Base-by-base conservation (phyloP, 2,113 vertebrate genomes). In the Arvicanthis niloticus region DNA sequence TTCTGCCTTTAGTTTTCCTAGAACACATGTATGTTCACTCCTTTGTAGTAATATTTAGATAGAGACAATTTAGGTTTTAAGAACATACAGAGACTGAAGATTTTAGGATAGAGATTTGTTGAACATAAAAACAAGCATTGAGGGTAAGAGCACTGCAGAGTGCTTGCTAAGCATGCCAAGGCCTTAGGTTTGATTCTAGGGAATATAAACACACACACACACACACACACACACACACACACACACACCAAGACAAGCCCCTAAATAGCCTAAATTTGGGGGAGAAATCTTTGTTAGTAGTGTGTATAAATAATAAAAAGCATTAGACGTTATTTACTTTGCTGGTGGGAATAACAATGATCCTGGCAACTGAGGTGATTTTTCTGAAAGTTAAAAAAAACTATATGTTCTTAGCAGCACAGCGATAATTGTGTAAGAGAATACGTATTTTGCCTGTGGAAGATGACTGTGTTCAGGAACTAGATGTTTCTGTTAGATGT, bases 81-180 rank as follows among this genome's bases (percentile, higher is more conserved):
- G 58, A 40, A 68, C n/a, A 94, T 73, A 91, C 26, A 88, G 37
- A 93, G 85, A 45, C 34, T 72, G 77, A 91, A 17, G 29, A 77
- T 77, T 89, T 97, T 94, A 77, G n/a, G 9, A 53, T 84, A 89
- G 21, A 88, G 10, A 95, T 10, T 94, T 87, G 77, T 42, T 97
- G 93, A 75, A 75, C 58, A 62, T 72, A 89, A 68, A 95, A 93
- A 96, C 42, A 77, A 72, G 62, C 34, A 8, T 81, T 72, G 76
- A 58, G 75, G 26, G 26, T 75, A 56, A 75, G 17, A 58, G 65
- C 10, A 53, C 7, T 16, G 60, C 29, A 37, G 48, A 40, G 51
- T 40, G 19, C n/a, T 40, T 82, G 7, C 42, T 19, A 31, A 65
- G 53, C 22, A 4, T 82, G 67, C 10, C n/a, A 89, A 48, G 31